phyloP scores from a whole-genome alignment of 2,888 invertebrate genomes.

The Agrypnus murinus region DNA sequence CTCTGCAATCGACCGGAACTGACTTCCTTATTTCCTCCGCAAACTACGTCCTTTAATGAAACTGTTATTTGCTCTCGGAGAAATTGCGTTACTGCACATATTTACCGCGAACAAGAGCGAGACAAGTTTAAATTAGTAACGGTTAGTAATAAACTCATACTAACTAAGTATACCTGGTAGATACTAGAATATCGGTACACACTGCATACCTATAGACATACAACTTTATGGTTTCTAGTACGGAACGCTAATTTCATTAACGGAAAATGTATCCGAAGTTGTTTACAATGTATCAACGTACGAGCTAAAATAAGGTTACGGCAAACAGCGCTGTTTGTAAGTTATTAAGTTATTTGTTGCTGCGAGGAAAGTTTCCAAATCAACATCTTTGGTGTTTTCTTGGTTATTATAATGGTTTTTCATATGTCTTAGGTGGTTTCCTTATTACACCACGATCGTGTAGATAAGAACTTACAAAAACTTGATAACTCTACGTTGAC shows the following conservation, averaged over 20 bases:
- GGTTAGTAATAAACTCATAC: conserved; percentile 1
- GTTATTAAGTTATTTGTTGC: neutral
- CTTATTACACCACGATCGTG: no score
- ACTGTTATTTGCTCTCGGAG: conserved; percentile 25
- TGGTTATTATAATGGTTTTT: no score
- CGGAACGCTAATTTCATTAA: conserved; percentile 21
- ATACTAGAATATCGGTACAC: conserved; percentile 13
- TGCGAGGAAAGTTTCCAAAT: no score
- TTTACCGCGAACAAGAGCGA: conserved; percentile 23
- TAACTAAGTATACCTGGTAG: no score
- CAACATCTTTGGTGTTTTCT: no score
- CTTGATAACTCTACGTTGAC: no score
- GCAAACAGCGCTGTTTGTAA: conserved; percentile 10
- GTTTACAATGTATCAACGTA: conserved; percentile 19
- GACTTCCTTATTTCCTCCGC: conserved; percentile 35
- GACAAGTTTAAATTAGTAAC: conserved; percentile 24
- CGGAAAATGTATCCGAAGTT: conserved; percentile 10
- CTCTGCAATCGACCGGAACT: conserved; percentile 33
- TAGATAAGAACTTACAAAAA: no score
- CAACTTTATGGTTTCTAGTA: conserved; percentile 27
- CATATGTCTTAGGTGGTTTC: no score
- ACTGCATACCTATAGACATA: no score
- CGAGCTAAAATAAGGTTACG: conserved; percentile 8
- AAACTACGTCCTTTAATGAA: conserved; percentile 32
- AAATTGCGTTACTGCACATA: conserved; percentile 31